Evolutionary conservation across 2,888 invertebrate species (phyloP).

Genomic region (Keiferia lycopersicella): DNA sequence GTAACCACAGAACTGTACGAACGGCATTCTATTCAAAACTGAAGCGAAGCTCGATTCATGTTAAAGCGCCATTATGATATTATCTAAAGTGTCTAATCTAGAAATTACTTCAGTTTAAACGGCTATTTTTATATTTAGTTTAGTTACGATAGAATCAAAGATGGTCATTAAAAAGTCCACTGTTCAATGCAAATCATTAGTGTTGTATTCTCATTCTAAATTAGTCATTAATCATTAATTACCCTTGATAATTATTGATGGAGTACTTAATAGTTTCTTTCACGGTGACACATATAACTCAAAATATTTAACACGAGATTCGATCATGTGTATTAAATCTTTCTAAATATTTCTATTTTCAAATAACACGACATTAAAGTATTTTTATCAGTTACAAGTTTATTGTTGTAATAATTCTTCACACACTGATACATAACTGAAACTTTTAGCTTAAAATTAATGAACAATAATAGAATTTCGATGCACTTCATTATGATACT

Average conservation of each 20-base stretch:
- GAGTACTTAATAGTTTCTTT: too few species aligned
- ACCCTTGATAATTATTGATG: too few species aligned
- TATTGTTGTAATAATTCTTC: not conserved
- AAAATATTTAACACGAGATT: too few species aligned
- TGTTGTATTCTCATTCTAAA: too few species aligned
- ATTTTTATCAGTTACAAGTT: conserved; percentile 3
- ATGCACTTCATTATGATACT: too few species aligned
- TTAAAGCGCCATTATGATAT: not conserved
- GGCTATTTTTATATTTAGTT: not conserved
- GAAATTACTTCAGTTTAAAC: not conserved
- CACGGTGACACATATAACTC: too few species aligned
- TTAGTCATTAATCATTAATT: too few species aligned
- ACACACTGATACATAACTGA: not conserved
- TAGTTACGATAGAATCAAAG: too few species aligned
- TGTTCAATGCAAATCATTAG: too few species aligned
- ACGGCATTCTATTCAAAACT: not conserved
- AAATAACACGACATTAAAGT: not conserved
- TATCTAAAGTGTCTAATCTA: not conserved
- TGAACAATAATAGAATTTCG: not conserved
- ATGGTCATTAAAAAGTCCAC: too few species aligned
- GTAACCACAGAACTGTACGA: not conserved
- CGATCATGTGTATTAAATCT: too few species aligned
- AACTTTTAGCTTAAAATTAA: not conserved
- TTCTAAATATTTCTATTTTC: too few species aligned
- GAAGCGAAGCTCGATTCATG: not conserved